Conservation (phyloP, 37 sponge, comb jelly and placozoan species). For the Dysidea cf. avara region DNA sequence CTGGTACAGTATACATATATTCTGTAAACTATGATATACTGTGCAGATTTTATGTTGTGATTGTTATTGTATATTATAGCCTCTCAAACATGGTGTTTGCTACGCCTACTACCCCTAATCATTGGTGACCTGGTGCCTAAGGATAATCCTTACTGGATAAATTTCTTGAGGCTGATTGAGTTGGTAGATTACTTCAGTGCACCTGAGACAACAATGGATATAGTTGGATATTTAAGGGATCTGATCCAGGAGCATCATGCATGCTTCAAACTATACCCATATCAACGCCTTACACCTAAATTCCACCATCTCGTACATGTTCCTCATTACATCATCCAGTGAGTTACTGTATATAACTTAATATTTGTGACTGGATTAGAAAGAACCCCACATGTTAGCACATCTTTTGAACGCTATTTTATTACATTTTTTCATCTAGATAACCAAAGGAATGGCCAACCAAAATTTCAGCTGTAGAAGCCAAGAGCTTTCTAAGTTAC, state of each 20-base stretch:
- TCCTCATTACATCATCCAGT: constrained; percentile 52
- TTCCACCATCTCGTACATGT: constrained; percentile 60
- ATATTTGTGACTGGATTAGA: too few relatives aligned
- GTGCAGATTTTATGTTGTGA: too few relatives aligned
- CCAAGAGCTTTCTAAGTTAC: too few relatives aligned
- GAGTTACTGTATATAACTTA: too few relatives aligned
- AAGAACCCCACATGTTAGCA: too few relatives aligned
- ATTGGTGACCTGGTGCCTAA: constrained; percentile 52
- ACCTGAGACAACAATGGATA: constrained; percentile 13
- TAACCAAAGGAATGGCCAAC: too few relatives aligned
- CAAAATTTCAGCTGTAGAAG: too few relatives aligned
- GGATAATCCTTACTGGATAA: constrained; percentile 49
- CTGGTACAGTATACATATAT: too few relatives aligned
- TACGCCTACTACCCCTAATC: constrained; percentile 43
- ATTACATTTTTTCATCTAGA: too few relatives aligned
- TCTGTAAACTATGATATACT: too few relatives aligned
- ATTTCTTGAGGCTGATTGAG: constrained; percentile 29
- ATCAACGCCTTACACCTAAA: constrained; percentile 32
- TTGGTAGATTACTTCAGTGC: constrained; percentile 47
- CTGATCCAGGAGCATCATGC: constrained; percentile 33
- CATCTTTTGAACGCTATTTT: too few relatives aligned
- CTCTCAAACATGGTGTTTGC: constrained; percentile 55
- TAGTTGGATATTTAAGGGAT: constrained; percentile 7
- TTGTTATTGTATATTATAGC: too few relatives aligned
- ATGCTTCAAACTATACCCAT: constrained; percentile 47